Evolutionary conservation across 2,888 invertebrate species (phyloP), one percentile per base, ranked within the genome.

Genomic region (Latrodectus elegans): DNA sequence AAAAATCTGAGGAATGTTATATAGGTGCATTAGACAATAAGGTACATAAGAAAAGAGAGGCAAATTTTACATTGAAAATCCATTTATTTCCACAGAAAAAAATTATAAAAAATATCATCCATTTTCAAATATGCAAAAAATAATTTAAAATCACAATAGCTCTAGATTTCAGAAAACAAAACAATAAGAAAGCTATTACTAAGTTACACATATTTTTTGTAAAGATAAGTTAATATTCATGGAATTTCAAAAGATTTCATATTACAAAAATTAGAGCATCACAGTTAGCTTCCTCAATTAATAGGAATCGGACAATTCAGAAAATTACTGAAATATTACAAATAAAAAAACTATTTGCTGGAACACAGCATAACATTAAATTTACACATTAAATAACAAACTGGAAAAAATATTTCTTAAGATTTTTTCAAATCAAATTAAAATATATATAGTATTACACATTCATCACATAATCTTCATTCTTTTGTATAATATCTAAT

Each of bases 31-130:
- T 38, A 38, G 38, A 38, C 6, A 6, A 38, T 38, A 38, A 38
- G 38, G 6, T 38, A 38, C 6, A 71, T 17, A 51, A 80, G 6
- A 73, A 22, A 67, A 67, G 3, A 49, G 26, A 64, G 26, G 65
- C 22, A 55, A 38, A 79, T 0, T 38, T 74, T 60, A 68, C 74
- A 75, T 73, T 79, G 68, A 80, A 86, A 81, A 85, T 75, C 65
- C 71, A 22, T 86, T 86, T 86, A 76, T 76, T 86, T 86, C 64
- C 71, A 80, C 76, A 81, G 72, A 68, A 80, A 67, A 86, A 82
- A 78, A 81, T 53, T 76, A 72, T 76, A 81, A 80, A 86, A 86
- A 86, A 86, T 86, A 86, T 80, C 81, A 84, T 74, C 67, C 76
- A 72, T 38, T 86, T 81, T 65, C 49, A 86, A 70, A 82, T 70